Conservation (phyloP, 1,140 invertebrate genomes). For the Drosophila nasuta region DNA sequence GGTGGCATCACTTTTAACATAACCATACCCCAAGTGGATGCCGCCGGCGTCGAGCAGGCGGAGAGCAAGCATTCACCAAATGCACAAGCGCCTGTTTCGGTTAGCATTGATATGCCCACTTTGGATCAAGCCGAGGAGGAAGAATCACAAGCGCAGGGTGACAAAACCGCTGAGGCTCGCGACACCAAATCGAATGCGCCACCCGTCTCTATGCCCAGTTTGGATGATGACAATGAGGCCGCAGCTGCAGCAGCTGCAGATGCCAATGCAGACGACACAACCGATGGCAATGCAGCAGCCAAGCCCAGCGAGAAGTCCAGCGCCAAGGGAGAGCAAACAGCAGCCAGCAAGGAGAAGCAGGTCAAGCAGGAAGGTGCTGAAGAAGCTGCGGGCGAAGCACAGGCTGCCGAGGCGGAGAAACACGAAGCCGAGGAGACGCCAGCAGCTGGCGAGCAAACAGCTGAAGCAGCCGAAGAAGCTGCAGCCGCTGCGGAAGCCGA, state of each 20-base stretch:
- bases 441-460: constrained; percentile 50
- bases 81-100: constrained; percentile 72
- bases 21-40: constrained; percentile 79
- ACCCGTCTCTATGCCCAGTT: constrained; percentile 83
- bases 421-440: constrained; percentile 45
- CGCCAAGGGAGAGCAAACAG: constrained; percentile 43
- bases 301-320: constrained; percentile 42
- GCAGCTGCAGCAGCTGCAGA: constrained; percentile 53
- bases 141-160: constrained; percentile 68
- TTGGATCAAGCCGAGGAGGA: constrained; percentile 82
- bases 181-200: constrained; percentile 58
- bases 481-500: constrained; percentile 54
- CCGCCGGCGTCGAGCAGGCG: constrained; percentile 54
- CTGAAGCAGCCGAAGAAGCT: constrained; percentile 36
- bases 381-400: constrained; percentile 23
- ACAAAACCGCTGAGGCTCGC: constrained; percentile 36
- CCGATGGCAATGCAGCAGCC: constrained; percentile 49
- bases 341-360: constrained; percentile 48
- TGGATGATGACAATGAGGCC: constrained; percentile 81
- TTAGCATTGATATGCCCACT: constrained; percentile 83
- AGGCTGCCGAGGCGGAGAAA: constrained; percentile 37
- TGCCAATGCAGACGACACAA: constrained; percentile 35
- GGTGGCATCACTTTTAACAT: constrained; percentile 84
- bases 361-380: constrained; percentile 32
- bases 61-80: constrained; percentile 60